Base-by-base conservation (phyloP, 2,113 vertebrate species). In the Heteronetta atricapilla region DNA sequence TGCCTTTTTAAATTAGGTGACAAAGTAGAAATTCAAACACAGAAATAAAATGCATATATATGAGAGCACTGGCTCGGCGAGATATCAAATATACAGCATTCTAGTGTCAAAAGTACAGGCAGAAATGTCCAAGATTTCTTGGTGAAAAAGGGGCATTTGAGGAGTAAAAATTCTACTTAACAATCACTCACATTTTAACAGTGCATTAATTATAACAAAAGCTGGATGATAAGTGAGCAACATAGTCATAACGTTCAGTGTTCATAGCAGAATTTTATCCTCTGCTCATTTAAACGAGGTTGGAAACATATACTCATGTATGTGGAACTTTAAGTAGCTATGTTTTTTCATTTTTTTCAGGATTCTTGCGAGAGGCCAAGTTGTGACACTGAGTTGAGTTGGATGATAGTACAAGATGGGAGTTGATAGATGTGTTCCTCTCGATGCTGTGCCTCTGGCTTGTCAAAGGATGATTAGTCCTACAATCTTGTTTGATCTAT, bases 331-430 rank as follows among this genome's bases (percentile, higher is more conserved):
- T 98, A 97, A 96, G 97, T 98, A 98, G 97, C 96, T 97, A 97
- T 95, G 92, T 97, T 97, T 97, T 98, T 94, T 97, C 91, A 72
- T 12, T 94, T 95, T 96, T 96, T 89, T 97, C 97, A 96, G 94
- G 97, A 97, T 97, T 97, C 97, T 97, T 97, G 97, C 96, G 96
- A 98, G 98, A 98, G 98, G 97, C 98, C 98, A 97, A 98, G 88
- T 96, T 95, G 97, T 98, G 98, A 97, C 97, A 97, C 4, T 95
- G 97, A 95, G 84, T 40, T 95, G 95, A 97, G 96, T 89, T 91
- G 97, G 96, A 96, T 96, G 95, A 96, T 74, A 90, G 82, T 70
- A 97, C 94, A 92, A 95, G 97, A 96, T 94, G 96, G 96, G 94
- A 34, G 67, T 95, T 95, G 96, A 66, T 8, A 95, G 93, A 96